A percentile compares a stretch with the other conserved stretches of the same genome.
phyloP scores from a whole-genome alignment of 2,888 invertebrate genomes.

The Lamellibrachia satsuma region DNA sequence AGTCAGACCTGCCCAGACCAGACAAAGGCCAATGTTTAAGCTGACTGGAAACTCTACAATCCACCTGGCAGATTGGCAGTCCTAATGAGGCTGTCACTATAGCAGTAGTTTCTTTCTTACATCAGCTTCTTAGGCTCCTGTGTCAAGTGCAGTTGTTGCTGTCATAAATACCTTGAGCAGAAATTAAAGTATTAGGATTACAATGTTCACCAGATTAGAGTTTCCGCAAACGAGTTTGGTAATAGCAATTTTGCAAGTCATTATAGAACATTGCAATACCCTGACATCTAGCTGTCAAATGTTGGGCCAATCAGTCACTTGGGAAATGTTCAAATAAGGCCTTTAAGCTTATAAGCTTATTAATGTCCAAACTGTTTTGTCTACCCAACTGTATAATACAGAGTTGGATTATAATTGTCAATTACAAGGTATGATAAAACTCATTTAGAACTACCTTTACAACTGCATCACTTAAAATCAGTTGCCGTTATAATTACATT shows the following conservation, averaged over 20 bases:
- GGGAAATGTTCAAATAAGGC: neutral
- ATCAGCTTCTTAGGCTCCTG: neutral
- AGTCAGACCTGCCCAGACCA: neutral
- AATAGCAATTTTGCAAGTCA: neutral
- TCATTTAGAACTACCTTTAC: too few species aligned
- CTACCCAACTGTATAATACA: too few species aligned
- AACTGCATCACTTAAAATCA: too few species aligned
- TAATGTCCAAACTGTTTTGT: neutral
- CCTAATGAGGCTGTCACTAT: neutral
- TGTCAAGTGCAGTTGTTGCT: neutral
- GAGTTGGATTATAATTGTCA: too few species aligned
- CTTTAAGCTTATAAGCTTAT: neutral
- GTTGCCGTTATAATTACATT: too few species aligned
- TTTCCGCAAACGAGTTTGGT: neutral
- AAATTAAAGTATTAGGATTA: neutral
- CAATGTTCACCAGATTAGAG: neutral
- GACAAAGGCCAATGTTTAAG: neutral
- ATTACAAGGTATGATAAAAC: too few species aligned
- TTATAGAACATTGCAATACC: neutral
- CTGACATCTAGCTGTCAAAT: neutral
- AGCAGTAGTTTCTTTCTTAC: neutral
- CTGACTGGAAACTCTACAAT: neutral
- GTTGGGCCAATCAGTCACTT: neutral
- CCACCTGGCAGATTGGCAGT: neutral
- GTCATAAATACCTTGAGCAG: neutral